Conservation (phyloP, 2,113 vertebrate species). For the Chlamydotis undulata region DNA sequence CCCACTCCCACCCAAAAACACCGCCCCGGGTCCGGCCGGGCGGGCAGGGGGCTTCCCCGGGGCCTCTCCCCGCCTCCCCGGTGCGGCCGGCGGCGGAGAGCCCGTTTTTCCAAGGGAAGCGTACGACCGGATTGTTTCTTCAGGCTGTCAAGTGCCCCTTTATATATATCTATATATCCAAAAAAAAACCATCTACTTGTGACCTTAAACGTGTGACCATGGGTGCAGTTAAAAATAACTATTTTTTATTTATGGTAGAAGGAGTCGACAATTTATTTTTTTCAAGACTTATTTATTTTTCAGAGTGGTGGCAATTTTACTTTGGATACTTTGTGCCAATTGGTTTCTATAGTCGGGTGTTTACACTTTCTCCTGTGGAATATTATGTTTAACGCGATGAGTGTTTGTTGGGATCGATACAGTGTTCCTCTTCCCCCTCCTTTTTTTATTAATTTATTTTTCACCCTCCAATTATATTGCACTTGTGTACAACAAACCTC, state of each 20-base stretch:
- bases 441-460: slow-evolving; percentile 34
- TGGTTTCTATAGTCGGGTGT: slow-evolving; percentile 82
- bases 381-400: slow-evolving; percentile 84
- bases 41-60: not conserved
- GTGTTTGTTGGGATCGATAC: slow-evolving; percentile 85
- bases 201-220: slow-evolving; percentile 88
- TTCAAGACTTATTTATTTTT: slow-evolving; percentile 89
- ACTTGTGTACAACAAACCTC: slow-evolving; percentile 78
- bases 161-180: slow-evolving; percentile 83
- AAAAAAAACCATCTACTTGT: slow-evolving; percentile 84
- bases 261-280: slow-evolving; percentile 80
- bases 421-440: slow-evolving; percentile 60
- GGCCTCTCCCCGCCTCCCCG: not conserved
- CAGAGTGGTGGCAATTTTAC: slow-evolving; percentile 80
- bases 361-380: slow-evolving; percentile 82
- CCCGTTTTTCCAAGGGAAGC: slow-evolving; percentile 21
- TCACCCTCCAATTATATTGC: slow-evolving; percentile 78
- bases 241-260: slow-evolving; percentile 90
- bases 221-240: slow-evolving; percentile 83
- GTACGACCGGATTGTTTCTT: slow-evolving; percentile 66
- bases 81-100: not conserved
- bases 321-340: slow-evolving; percentile 83
- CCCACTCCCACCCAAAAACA: too few relatives aligned
- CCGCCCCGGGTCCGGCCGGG: not conserved
- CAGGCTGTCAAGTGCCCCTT: slow-evolving; percentile 87